These are phyloP conservation scores for Rhinella marina DNA, from an alignment of 2,797 vertebrate genomes.

Conservation along the genomic window DNA sequence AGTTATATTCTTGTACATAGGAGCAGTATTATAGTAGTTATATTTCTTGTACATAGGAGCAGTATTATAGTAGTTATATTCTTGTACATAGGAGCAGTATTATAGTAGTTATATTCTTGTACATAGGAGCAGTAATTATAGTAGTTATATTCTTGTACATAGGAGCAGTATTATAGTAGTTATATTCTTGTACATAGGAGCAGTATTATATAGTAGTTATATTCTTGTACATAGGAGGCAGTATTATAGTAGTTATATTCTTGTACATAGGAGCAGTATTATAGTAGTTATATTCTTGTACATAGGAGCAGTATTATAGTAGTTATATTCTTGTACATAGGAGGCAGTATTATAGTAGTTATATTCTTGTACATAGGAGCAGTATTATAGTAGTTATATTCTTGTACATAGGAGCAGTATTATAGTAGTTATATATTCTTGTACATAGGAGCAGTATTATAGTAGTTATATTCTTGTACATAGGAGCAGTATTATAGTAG, in stretches of 20 bases:
- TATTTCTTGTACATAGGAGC: background rate
- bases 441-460: slow-evolving; percentile 6
- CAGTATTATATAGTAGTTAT: slow-evolving; percentile 4
- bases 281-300: slow-evolving; percentile 17
- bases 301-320: slow-evolving; percentile 1
- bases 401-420: background rate
- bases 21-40: background rate
- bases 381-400: slow-evolving; percentile 20
- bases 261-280: background rate
- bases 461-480: slow-evolving; percentile 13
- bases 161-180: slow-evolving; percentile 2
- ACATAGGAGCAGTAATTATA: background rate
- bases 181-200: slow-evolving; percentile 1
- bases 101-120: slow-evolving; percentile 10
- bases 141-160: no score
- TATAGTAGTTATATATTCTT: slow-evolving; percentile 15
- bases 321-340: slow-evolving; percentile 2
- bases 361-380: background rate
- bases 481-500: slow-evolving; percentile 1
- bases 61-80: background rate
- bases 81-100: background rate
- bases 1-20: slow-evolving; percentile 1
- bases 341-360: slow-evolving; percentile 3
- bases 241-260: slow-evolving; percentile 9
- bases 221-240: background rate